These are phyloP conservation scores for Dromaius novaehollandiae DNA, from an alignment of 2,113 vertebrate genomes.

Conservation along the genomic window DNA sequence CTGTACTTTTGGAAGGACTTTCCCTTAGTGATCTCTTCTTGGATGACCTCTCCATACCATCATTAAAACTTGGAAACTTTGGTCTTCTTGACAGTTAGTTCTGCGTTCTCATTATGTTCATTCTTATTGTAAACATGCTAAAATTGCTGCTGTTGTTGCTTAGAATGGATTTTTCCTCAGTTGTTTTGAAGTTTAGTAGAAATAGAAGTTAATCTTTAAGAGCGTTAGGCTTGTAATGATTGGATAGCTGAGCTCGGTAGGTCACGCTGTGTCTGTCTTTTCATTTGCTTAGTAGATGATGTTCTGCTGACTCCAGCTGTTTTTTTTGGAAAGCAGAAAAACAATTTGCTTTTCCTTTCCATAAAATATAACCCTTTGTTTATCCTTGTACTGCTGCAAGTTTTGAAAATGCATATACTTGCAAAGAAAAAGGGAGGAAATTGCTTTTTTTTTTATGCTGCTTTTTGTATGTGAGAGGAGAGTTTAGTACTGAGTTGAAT, in stretches of 20 bases:
- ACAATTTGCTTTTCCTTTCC: conserved; percentile 64
- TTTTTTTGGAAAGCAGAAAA: conserved; percentile 68
- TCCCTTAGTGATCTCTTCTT: conserved; percentile 48
- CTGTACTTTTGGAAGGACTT: conserved; percentile 65
- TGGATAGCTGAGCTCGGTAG: conserved; percentile 71
- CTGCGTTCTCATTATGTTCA: conserved; percentile 43
- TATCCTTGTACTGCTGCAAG: conserved; percentile 55
- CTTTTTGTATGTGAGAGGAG: neutral
- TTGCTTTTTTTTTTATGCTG: neutral
- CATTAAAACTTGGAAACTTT: conserved; percentile 63
- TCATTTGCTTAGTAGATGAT: conserved; percentile 56
- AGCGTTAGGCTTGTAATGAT: conserved; percentile 73
- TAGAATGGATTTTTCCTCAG: conserved; percentile 37
- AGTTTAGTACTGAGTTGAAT: neutral
- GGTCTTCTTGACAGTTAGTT: conserved; percentile 43
- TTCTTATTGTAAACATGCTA: conserved; percentile 51
- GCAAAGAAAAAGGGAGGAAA: conserved; percentile 60
- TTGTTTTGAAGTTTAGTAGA: conserved; percentile 76
- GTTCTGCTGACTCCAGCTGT: conserved; percentile 73
- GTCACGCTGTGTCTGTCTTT: conserved; percentile 59
- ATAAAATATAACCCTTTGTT: conserved; percentile 71
- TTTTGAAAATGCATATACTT: conserved; percentile 52
- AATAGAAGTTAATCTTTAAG: conserved; percentile 81
- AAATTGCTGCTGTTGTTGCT: conserved; percentile 51
- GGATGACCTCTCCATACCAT: conserved; percentile 67